These are phyloP conservation scores for Cerastis leucographa DNA, from an alignment of 2,888 invertebrate genomes.

Conservation along the genomic window DNA sequence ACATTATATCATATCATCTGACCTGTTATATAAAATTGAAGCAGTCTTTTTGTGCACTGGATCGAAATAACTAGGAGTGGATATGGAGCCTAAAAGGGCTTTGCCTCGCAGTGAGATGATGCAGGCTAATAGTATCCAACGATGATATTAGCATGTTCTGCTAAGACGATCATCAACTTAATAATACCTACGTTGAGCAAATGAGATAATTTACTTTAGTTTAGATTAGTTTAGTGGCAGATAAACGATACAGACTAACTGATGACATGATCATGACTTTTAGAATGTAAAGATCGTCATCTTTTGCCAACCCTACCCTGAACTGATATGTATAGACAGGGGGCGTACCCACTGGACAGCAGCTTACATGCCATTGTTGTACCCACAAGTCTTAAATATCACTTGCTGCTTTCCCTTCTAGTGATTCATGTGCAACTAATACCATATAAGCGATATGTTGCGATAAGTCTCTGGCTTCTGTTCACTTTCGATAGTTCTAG, in stretches of 20 bases:
- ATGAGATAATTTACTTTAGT: not conserved
- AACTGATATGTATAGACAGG: slow-evolving; percentile 36
- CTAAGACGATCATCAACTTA: not conserved
- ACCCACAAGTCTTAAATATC: slow-evolving; percentile 61
- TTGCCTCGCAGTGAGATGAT: no score
- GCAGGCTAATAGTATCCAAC: no score
- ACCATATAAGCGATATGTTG: slow-evolving; percentile 61
- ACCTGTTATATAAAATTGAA: no score
- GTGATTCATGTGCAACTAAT: slow-evolving; percentile 61
- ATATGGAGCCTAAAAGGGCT: no score
- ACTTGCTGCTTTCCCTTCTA: slow-evolving; percentile 62
- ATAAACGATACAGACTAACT: not conserved
- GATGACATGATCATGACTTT: no score
- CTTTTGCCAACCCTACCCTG: slow-evolving; percentile 57
- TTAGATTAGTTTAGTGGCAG: no score
- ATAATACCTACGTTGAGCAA: no score
- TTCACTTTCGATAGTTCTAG: slow-evolving; percentile 39
- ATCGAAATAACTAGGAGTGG: no score
- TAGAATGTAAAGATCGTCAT: not conserved
- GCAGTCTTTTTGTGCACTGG: no score
- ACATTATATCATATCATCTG: no score
- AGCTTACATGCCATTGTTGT: slow-evolving; percentile 64
- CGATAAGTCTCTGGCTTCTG: slow-evolving; percentile 54
- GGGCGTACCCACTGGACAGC: slow-evolving; percentile 48
- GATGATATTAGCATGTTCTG: not conserved